These are phyloP conservation scores for Felis chaus DNA, from an alignment of 2,113 vertebrate species.

Conservation along the genomic window DNA sequence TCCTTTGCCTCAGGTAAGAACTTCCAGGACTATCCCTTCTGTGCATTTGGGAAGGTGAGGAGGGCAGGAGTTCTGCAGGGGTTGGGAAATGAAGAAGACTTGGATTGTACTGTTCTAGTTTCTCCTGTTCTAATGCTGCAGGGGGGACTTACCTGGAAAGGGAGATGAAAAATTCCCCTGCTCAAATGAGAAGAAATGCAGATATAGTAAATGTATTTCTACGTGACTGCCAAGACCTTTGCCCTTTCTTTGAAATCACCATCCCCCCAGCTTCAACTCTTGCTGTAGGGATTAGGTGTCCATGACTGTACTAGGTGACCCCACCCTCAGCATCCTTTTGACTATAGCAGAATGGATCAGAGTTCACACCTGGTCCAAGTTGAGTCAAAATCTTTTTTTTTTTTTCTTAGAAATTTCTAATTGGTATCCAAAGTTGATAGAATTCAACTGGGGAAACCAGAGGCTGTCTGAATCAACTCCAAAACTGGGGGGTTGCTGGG, in stretches of 20 bases:
- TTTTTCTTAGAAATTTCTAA: constrained; percentile 32
- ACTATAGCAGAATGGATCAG: not conserved
- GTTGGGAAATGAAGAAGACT: not conserved
- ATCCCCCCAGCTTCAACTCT: not conserved
- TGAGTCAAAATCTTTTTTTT: not conserved
- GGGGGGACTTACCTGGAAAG: not conserved
- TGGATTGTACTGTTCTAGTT: not conserved
- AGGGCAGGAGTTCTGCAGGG: not conserved
- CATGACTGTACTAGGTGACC: not conserved
- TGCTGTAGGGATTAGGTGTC: not conserved
- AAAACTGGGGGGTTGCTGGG: not conserved
- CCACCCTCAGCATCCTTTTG: not conserved
- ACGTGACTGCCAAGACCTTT: not conserved
- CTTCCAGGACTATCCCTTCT: not conserved
- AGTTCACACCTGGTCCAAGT: not conserved
- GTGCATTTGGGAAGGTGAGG: not conserved
- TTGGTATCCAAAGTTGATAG: not conserved
- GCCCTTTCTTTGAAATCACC: not conserved
- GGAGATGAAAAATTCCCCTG: not conserved
- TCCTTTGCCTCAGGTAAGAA: not conserved
- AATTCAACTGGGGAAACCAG: not conserved
- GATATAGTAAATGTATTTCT: not conserved
- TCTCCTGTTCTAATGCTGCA: not conserved
- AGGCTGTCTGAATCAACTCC: not conserved
- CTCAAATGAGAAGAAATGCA: not conserved